These are phyloP conservation scores for Piscicola geometra DNA, from an alignment of 2,888 invertebrate genomes.

Conservation along the genomic window DNA sequence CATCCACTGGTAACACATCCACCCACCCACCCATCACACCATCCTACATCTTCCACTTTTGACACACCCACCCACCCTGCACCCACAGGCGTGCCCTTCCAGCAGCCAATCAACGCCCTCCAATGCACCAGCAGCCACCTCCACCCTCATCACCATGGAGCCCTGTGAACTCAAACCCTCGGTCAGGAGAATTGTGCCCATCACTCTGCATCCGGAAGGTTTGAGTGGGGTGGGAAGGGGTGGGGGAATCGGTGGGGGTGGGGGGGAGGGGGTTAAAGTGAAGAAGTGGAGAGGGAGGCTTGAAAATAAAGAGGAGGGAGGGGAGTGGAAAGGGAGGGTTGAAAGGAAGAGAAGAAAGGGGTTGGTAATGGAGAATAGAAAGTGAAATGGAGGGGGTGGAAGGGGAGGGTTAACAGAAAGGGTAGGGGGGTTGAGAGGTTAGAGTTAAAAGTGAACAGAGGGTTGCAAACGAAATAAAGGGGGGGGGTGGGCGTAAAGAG, in stretches of 20 bases:
- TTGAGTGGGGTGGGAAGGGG: background rate
- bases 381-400: background rate
- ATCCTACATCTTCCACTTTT: too few relatives aligned
- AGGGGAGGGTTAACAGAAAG: background rate
- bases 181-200: conserved; percentile 26
- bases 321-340: background rate
- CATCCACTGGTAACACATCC: too few relatives aligned
- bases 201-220: conserved; percentile 1
- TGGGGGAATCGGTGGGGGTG: background rate
- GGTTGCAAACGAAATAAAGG: too few relatives aligned
- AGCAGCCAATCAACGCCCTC: background rate
- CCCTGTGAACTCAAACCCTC: conserved; percentile 30
- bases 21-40: too few relatives aligned
- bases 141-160: conserved; percentile 30
- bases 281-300: background rate
- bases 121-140: background rate
- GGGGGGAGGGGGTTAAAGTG: too few relatives aligned
- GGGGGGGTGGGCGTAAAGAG: too few relatives aligned
- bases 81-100: too few relatives aligned
- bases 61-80: too few relatives aligned
- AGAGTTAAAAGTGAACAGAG: too few relatives aligned
- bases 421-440: background rate
- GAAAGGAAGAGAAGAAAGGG: too few relatives aligned
- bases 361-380: background rate
- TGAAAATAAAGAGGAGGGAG: background rate